Evolutionary conservation across 1,140 invertebrate genomes (phyloP).

Genomic region (Leptopilina boulardi): DNA sequence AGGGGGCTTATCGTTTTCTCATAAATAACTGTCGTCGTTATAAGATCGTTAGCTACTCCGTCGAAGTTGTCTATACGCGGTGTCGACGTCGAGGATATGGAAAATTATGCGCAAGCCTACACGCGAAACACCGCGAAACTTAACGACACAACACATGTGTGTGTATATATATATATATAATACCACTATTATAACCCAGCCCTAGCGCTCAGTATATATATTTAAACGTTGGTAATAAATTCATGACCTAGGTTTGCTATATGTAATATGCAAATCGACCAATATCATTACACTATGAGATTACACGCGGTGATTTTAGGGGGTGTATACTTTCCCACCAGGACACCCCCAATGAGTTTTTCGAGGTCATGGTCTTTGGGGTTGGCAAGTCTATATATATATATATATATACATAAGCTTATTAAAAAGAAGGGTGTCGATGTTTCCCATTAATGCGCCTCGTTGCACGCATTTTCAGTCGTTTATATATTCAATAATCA

Average conservation of each 20-base stretch:
- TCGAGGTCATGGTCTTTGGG: slow-evolving; percentile 29
- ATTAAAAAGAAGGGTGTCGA: slow-evolving; percentile 59
- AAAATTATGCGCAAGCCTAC: slow-evolving; percentile 28
- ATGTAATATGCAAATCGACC: slow-evolving; percentile 57
- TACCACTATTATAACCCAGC: background rate
- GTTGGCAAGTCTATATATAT: slow-evolving; percentile 39
- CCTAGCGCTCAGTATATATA: background rate
- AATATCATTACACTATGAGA: slow-evolving; percentile 61
- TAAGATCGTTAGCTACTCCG: slow-evolving; percentile 27
- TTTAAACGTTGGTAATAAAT: slow-evolving; percentile 48
- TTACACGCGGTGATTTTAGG: slow-evolving; percentile 55
- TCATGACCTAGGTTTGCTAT: slow-evolving; percentile 48
- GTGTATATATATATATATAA: background rate
- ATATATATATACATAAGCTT: slow-evolving; percentile 43
- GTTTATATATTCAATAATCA: slow-evolving; percentile 56
- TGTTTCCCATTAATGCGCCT: slow-evolving; percentile 51
- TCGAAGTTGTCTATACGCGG: slow-evolving; percentile 13
- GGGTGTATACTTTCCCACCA: slow-evolving; percentile 55
- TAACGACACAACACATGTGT: background rate
- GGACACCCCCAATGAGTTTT: slow-evolving; percentile 35
- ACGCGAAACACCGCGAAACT: slow-evolving; percentile 14
- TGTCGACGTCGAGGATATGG: slow-evolving; percentile 8
- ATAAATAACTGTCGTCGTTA: slow-evolving; percentile 30
- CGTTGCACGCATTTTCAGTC: slow-evolving; percentile 42
- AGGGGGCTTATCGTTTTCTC: slow-evolving; percentile 27